phyloP scores from a whole-genome alignment of 2,888 invertebrate genomes.

The Pyrrhia umbra region DNA sequence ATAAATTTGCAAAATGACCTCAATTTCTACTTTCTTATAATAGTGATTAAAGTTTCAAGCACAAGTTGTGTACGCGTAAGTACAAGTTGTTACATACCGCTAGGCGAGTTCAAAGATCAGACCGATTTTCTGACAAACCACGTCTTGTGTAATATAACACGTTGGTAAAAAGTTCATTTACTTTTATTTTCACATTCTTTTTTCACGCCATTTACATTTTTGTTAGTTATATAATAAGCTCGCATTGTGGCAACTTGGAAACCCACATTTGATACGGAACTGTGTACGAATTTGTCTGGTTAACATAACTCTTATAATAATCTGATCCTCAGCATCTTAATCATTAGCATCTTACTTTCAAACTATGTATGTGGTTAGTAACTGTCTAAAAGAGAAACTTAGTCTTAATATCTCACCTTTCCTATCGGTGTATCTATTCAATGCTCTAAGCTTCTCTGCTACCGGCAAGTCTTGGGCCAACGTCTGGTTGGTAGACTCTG shows the following conservation, averaged over 20 bases:
- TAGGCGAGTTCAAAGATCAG: slow-evolving; percentile 47
- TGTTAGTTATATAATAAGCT: not conserved
- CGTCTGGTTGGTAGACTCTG: slow-evolving; percentile 82
- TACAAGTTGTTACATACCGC: not conserved
- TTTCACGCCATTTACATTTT: not conserved
- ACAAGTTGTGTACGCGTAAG: slow-evolving; percentile 20
- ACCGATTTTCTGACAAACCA: slow-evolving; percentile 42
- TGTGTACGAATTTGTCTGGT: not conserved
- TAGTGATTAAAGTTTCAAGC: slow-evolving; percentile 2
- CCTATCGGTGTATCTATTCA: slow-evolving; percentile 83
- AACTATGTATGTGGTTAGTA: not conserved
- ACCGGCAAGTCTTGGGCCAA: slow-evolving; percentile 83
- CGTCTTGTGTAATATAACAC: slow-evolving; percentile 35
- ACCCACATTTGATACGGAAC: not conserved
- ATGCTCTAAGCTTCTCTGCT: slow-evolving; percentile 83
- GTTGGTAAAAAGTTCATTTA: slow-evolving; percentile 34
- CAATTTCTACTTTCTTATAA: slow-evolving; percentile 10
- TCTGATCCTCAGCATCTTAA: not conserved
- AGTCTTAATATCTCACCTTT: slow-evolving; percentile 74
- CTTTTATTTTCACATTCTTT: slow-evolving; percentile 16
- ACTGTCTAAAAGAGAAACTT: not conserved
- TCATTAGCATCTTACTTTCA: not conserved
- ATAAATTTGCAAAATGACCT: not conserved
- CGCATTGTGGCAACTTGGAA: not conserved
- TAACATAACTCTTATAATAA: not conserved